Conservation (phyloP, 2,888 invertebrate genomes). For the Boloria euphrosyne region DNA sequence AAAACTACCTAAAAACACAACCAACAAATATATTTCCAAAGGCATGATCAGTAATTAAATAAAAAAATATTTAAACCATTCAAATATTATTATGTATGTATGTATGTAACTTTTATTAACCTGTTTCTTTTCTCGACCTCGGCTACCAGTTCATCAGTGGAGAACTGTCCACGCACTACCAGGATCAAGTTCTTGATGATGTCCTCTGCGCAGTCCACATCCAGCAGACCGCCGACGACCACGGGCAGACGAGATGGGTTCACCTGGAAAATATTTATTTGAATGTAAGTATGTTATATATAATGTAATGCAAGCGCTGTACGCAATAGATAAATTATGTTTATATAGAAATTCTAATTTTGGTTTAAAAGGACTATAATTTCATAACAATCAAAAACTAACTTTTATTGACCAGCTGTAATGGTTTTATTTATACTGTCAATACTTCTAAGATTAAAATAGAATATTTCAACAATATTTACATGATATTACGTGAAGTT, state of each 20-base stretch:
- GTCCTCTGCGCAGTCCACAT: conserved; percentile 99
- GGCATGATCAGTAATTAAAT: no score
- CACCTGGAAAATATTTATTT: conserved; percentile 80
- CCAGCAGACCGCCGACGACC: conserved; percentile 97
- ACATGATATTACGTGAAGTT: no score
- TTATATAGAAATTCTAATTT: no score
- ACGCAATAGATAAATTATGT: neutral
- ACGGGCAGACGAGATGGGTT: conserved; percentile 99
- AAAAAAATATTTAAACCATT: neutral
- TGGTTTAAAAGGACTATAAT: no score
- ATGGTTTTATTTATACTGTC: no score
- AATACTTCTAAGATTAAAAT: no score
- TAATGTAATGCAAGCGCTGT: neutral
- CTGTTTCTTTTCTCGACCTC: conserved; percentile 97
- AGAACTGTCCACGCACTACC: conserved; percentile 98
- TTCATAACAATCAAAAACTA: no score
- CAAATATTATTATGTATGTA: neutral
- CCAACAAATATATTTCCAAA: neutral
- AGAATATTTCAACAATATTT: no score
- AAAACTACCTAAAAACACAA: neutral
- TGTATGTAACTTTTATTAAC: conserved; percentile 49
- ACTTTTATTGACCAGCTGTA: no score
- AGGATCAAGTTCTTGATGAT: conserved; percentile 99
- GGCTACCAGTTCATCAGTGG: conserved; percentile 98
- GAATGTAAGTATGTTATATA: neutral